Evolutionary conservation across 1,140 invertebrate genomes (phyloP).

Genomic region (Diplogasteroides magnus): DNA sequence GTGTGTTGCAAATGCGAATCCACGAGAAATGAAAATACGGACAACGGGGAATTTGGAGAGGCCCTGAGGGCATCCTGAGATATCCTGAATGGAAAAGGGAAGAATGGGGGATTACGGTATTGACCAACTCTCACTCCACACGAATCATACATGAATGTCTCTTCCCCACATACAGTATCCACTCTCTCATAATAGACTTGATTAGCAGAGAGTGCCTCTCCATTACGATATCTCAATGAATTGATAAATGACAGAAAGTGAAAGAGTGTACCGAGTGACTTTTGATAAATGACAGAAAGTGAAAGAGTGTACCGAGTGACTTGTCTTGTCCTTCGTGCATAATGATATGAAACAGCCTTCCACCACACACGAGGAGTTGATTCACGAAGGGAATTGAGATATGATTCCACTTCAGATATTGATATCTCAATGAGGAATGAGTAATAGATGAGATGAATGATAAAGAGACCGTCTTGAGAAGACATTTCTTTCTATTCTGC

Average conservation of each 20-base stretch:
- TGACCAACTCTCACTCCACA: constrained; percentile 66
- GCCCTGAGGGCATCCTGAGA: constrained; percentile 70
- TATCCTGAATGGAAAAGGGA: constrained; percentile 60
- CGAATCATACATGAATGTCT: constrained; percentile 71
- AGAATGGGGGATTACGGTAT: not conserved
- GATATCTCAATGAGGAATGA: constrained; percentile 62
- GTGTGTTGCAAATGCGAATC: constrained; percentile 74
- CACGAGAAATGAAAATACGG: constrained; percentile 70
- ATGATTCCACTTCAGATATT: constrained; percentile 66
- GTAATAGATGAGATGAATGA: constrained; percentile 6
- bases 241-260: not conserved
- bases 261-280: constrained; percentile 52
- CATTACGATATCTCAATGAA: constrained; percentile 68
- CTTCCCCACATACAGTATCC: constrained; percentile 73
- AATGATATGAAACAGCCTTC: constrained; percentile 81
- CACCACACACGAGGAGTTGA: constrained; percentile 78
- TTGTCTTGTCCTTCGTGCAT: constrained; percentile 69
- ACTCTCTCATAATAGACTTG: constrained; percentile 79
- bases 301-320: constrained; percentile 52
- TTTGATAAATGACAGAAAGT: no score
- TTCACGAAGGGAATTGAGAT: constrained; percentile 67
- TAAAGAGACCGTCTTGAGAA: constrained; percentile 53
- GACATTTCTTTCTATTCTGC: constrained; percentile 66
- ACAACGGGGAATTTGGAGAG: constrained; percentile 69
- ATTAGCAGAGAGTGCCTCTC: constrained; percentile 73